These are phyloP conservation scores for Synergus laeviventris DNA, from an alignment of 2,888 invertebrate genomes.

Conservation along the genomic window DNA sequence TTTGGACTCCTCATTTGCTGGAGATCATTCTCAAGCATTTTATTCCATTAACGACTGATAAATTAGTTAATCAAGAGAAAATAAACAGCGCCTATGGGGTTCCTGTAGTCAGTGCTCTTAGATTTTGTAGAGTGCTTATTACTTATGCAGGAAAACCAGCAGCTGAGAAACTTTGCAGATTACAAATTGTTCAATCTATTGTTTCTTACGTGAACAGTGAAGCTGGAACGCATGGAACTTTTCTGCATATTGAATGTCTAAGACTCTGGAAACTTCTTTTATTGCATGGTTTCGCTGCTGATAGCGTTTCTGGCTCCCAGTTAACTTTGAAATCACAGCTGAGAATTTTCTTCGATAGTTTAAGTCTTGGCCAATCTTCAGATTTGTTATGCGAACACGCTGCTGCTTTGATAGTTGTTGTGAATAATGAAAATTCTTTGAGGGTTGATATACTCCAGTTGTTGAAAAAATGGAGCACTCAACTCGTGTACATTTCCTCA, in stretches of 20 bases:
- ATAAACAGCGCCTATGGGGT: conserved; percentile 79
- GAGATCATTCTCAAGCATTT: conserved; percentile 80
- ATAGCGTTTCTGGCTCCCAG: conserved; percentile 65
- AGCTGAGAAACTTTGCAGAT: conserved; percentile 60
- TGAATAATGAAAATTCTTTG: conserved; percentile 58
- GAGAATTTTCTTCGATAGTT: conserved; percentile 65
- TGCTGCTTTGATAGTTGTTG: conserved; percentile 65
- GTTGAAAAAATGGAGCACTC: conserved; percentile 70
- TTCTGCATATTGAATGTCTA: conserved; percentile 68
- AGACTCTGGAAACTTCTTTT: conserved; percentile 70
- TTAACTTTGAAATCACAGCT: conserved; percentile 66
- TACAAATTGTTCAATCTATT: conserved; percentile 78
- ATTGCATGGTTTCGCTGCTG: conserved; percentile 60
- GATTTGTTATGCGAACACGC: conserved; percentile 71
- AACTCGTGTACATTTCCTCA: conserved; percentile 57
- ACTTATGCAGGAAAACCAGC: conserved; percentile 69
- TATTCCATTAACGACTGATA: conserved; percentile 75
- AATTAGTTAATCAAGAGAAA: conserved; percentile 48
- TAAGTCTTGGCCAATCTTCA: conserved; percentile 64
- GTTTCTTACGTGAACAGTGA: conserved; percentile 78
- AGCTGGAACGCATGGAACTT: conserved; percentile 63
- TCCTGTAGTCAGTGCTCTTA: conserved; percentile 84
- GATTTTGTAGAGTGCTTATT: conserved; percentile 84
- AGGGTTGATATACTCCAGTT: conserved; percentile 61
- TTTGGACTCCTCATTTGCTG: conserved; percentile 82